phyloP scores from a whole-genome alignment of 2,888 invertebrate genomes.

The Coleophora flavipennella region DNA sequence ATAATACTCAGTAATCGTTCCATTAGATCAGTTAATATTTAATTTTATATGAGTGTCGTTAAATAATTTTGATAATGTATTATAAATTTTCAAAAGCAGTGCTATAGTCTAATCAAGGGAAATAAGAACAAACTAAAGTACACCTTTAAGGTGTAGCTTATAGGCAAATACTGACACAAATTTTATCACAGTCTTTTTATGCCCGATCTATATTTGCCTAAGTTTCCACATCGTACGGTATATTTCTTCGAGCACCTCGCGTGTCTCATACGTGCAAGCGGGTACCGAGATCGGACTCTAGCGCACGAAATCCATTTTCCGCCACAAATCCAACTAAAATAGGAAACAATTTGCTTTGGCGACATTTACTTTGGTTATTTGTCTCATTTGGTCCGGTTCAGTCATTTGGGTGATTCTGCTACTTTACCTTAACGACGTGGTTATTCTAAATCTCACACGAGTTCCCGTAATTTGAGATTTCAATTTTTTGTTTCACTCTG shows the following conservation, averaged over 20 bases:
- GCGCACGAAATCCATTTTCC: slow-evolving; percentile 34
- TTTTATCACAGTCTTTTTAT: not conserved
- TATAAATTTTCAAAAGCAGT: too few relatives aligned
- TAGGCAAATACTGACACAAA: too few relatives aligned
- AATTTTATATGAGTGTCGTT: too few relatives aligned
- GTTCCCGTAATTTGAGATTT: too few relatives aligned
- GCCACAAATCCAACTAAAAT: slow-evolving; percentile 12
- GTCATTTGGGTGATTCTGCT: not conserved
- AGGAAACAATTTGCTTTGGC: slow-evolving; percentile 16
- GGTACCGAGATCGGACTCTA: slow-evolving; percentile 13
- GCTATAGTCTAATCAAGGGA: too few relatives aligned
- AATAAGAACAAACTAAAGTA: not conserved
- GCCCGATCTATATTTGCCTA: slow-evolving; percentile 34
- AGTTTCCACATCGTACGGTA: slow-evolving; percentile 19
- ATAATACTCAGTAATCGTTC: too few relatives aligned
- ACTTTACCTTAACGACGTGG: too few relatives aligned
- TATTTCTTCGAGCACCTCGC: slow-evolving; percentile 24
- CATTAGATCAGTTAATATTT: too few relatives aligned
- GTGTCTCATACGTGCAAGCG: slow-evolving; percentile 22
- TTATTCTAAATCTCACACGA: too few relatives aligned
- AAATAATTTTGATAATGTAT: too few relatives aligned
- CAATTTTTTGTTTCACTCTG: too few relatives aligned
- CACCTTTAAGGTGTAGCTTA: not conserved
- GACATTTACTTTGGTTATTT: slow-evolving; percentile 8
- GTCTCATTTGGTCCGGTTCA: slow-evolving; percentile 5